These are phyloP conservation scores for Caenorhabditis sp. DNA, from an alignment of 2,888 invertebrate species.

Conservation along the genomic window DNA sequence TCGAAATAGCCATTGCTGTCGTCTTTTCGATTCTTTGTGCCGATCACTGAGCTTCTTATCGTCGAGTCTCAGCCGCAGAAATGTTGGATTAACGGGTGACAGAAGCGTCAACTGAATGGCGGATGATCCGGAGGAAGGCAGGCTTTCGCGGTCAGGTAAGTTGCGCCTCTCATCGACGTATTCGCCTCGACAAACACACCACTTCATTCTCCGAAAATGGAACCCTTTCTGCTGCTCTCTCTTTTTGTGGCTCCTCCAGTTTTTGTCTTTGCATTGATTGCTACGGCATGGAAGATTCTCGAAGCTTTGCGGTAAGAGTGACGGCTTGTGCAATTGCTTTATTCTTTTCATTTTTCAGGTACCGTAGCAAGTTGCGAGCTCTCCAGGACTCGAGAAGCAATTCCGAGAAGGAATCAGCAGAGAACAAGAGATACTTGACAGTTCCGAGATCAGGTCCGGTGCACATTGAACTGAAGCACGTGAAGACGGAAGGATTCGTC, in stretches of 20 bases:
- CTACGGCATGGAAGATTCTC: background rate
- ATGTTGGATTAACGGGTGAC: background rate
- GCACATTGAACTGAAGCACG: background rate
- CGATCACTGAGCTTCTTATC: conserved; percentile 1
- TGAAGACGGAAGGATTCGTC: background rate
- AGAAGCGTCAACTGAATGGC: conserved; percentile 10
- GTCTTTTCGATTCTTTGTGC: background rate
- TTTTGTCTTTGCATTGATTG: background rate
- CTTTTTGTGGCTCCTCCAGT: background rate
- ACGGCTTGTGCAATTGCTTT: background rate
- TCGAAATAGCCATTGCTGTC: background rate
- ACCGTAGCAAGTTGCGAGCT: background rate
- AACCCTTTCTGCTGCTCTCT: background rate
- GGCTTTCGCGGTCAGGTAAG: conserved; percentile 9
- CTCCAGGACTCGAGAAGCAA: background rate
- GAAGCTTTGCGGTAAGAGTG: background rate
- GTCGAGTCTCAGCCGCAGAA: background rate
- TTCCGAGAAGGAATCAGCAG: too few species aligned
- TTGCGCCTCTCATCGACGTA: background rate
- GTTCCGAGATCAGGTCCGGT: background rate
- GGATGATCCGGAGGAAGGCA: background rate
- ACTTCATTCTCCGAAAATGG: background rate
- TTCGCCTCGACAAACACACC: background rate
- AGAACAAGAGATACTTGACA: background rate
- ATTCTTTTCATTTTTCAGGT: background rate